Evolutionary conservation across 2,797 vertebrate species (phyloP).

Genomic region (Babyrousa celebensis): DNA sequence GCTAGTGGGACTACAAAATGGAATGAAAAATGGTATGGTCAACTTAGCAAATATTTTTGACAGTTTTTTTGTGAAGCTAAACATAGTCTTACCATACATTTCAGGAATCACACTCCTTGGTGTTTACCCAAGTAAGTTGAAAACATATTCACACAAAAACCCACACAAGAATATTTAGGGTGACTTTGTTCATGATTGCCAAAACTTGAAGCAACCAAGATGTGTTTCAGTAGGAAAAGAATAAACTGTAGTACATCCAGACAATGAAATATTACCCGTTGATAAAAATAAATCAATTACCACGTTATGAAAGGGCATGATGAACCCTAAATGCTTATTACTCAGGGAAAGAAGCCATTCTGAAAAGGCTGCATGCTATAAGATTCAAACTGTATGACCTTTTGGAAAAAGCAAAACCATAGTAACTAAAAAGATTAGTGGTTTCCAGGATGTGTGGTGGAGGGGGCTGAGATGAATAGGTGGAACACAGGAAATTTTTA

Average conservation of each 20-base stretch:
- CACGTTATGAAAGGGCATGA: not conserved
- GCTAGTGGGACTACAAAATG: not conserved
- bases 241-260: not conserved
- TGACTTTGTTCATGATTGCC: not conserved
- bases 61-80: not conserved
- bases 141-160: not conserved
- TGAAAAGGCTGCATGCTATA: not conserved
- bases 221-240: not conserved
- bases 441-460: not conserved
- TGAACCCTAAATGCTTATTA: not conserved
- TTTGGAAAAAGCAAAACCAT: not conserved
- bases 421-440: not conserved
- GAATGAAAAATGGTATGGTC: not conserved
- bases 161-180: not conserved
- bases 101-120: not conserved
- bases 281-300: not conserved
- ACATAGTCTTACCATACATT: not conserved
- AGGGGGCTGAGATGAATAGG: not conserved
- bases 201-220: not conserved
- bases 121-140: not conserved
- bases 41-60: not conserved
- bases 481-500: not conserved
- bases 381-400: not conserved
- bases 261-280: not conserved
- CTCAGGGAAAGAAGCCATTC: not conserved